Evolutionary conservation across 2,797 vertebrate genomes (phyloP).

Genomic region (Galago senegalensis): DNA sequence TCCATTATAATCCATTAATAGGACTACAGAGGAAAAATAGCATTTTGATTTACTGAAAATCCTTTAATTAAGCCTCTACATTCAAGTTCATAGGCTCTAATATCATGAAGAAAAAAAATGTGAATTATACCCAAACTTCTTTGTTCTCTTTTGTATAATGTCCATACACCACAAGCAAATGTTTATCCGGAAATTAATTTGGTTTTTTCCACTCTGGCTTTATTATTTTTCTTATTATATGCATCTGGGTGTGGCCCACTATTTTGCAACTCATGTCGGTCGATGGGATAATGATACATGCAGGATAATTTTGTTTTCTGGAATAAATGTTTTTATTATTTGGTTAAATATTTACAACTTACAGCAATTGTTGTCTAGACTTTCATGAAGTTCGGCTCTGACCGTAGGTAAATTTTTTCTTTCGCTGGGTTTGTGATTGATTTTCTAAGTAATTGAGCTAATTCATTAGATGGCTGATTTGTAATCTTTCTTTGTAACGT

Average conservation of each 20-base stretch:
- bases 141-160: not conserved
- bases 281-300: not conserved
- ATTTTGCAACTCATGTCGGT: not conserved
- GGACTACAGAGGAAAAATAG: not conserved
- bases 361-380: not conserved
- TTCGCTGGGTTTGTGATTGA: no score
- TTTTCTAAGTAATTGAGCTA: no score
- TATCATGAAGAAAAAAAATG: not conserved
- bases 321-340: not conserved
- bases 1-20: not conserved
- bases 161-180: not conserved
- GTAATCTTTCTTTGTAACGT: no score
- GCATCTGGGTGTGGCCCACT: no score
- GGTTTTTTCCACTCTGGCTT: not conserved
- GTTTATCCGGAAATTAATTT: not conserved
- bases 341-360: not conserved
- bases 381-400: not conserved
- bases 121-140: not conserved
- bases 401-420: no score
- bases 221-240: not conserved
- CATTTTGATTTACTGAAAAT: not conserved
- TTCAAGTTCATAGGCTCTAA: not conserved
- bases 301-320: not conserved
- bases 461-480: no score
- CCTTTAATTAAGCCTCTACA: not conserved